Conservation (phyloP, 2,888 invertebrate genomes). For the Scaptomyza parva region DNA sequence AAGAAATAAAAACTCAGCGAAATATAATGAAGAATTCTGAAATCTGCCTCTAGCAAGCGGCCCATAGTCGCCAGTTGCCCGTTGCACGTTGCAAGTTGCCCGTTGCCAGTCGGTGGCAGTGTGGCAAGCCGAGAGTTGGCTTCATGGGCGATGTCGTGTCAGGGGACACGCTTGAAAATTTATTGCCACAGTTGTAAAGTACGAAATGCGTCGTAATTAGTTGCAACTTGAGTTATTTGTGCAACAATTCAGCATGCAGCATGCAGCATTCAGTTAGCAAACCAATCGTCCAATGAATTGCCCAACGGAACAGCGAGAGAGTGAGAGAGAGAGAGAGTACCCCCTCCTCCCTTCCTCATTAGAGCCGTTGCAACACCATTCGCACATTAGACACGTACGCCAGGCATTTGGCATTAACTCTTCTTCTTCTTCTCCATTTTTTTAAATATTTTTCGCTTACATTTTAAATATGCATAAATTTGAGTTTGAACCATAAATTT, state of each 20-base stretch:
- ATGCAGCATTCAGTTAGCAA: slow-evolving; percentile 12
- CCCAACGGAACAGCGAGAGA: neutral
- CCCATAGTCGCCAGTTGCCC: slow-evolving; percentile 45
- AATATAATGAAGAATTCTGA: slow-evolving; percentile 36
- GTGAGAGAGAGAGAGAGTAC: neutral
- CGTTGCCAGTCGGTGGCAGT: slow-evolving; percentile 14
- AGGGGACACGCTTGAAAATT: slow-evolving; percentile 75
- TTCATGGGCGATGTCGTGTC: slow-evolving; percentile 67
- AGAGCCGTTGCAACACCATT: slow-evolving; percentile 56
- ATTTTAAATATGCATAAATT: slow-evolving; percentile 77
- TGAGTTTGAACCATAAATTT: slow-evolving; percentile 65
- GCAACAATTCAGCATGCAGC: slow-evolving; percentile 68
- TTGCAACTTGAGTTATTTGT: slow-evolving; percentile 81
- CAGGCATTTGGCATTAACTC: slow-evolving; percentile 49
- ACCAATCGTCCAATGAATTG: slow-evolving; percentile 49
- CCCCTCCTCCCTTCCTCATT: too few species aligned
- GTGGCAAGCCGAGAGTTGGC: slow-evolving; percentile 30
- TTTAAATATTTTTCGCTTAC: slow-evolving; percentile 65
- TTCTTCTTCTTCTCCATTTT: too few species aligned
- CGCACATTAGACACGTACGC: slow-evolving; percentile 78
- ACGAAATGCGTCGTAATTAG: slow-evolving; percentile 80
- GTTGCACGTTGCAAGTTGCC: slow-evolving; percentile 31
- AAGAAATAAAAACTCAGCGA: neutral
- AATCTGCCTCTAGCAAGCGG: slow-evolving; percentile 47
- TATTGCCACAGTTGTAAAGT: slow-evolving; percentile 77